phyloP scores from a whole-genome alignment of 2,113 vertebrate genomes.

The Peromyscus polionotus region DNA sequence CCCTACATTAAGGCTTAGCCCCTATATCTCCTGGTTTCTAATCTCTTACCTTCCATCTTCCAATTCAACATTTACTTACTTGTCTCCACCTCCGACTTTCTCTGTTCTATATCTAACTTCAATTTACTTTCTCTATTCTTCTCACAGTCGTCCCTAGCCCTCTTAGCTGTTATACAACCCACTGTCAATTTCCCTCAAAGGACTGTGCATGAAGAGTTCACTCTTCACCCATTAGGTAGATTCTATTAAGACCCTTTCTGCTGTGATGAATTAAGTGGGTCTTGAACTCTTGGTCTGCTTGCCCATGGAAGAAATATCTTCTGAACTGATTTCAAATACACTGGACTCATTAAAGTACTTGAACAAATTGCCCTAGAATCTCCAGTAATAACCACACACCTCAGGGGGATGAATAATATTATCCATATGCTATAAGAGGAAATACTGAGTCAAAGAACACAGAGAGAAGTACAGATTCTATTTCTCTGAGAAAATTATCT shows the following conservation, averaged over 20 bases:
- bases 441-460: conserved; percentile 72
- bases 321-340: conserved; percentile 72
- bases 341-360: conserved; percentile 76
- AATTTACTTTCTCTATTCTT: conserved; percentile 17
- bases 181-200: conserved; percentile 41
- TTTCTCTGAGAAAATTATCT: conserved; percentile 75
- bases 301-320: conserved; percentile 63
- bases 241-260: conserved; percentile 52
- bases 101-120: not conserved
- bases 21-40: conserved; percentile 25
- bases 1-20: conserved; percentile 23
- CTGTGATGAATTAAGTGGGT: conserved; percentile 70
- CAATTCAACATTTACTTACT: conserved; percentile 56
- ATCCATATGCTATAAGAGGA: conserved; percentile 79
- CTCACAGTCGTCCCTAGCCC: not conserved
- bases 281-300: conserved; percentile 60
- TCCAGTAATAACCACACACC: conserved; percentile 78
- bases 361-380: conserved; percentile 79
- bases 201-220: conserved; percentile 28
- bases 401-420: conserved; percentile 78
- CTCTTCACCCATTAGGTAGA: conserved; percentile 43
- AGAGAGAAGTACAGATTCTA: conserved; percentile 53
- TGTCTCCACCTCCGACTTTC: not conserved
- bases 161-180: not conserved
- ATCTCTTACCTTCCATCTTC: conserved; percentile 29